Conservation (phyloP, 2,113 vertebrate species). For the Tychaedon coryphoeus region DNA sequence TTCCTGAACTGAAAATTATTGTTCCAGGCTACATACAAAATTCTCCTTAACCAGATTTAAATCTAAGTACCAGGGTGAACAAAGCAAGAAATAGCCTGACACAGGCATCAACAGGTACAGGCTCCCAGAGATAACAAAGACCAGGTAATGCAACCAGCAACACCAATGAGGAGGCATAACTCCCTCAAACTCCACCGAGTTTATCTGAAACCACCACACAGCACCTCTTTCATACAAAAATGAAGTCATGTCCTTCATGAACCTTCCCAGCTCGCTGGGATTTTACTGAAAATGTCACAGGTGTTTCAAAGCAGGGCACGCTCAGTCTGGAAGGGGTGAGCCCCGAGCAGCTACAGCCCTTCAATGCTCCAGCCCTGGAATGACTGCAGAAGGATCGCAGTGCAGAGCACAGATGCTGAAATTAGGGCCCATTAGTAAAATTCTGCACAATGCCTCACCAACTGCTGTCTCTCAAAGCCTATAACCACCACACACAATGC, state of each 20-base stretch:
- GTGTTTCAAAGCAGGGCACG: background rate
- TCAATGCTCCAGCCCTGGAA: background rate
- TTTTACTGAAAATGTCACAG: background rate
- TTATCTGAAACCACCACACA: background rate
- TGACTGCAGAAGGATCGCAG: fast-evolving
- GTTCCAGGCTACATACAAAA: background rate
- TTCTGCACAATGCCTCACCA: background rate
- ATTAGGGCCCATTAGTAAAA: background rate
- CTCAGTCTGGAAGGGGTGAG: background rate
- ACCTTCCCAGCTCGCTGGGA: background rate
- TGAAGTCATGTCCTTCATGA: background rate
- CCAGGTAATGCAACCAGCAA: background rate
- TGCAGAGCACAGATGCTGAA: background rate
- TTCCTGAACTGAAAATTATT: background rate
- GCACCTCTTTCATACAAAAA: background rate
- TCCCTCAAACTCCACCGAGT: fast-evolving
- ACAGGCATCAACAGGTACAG: background rate
- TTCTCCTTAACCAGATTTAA: background rate
- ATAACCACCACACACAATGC: background rate
- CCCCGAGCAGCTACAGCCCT: background rate
- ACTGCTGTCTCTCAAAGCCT: background rate
- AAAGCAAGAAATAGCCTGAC: background rate
- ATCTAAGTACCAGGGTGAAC: background rate
- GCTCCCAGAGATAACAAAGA: background rate
- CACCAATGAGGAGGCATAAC: fast-evolving